phyloP scores from a whole-genome alignment of 2,113 vertebrate species.

The Vombatus ursinus region DNA sequence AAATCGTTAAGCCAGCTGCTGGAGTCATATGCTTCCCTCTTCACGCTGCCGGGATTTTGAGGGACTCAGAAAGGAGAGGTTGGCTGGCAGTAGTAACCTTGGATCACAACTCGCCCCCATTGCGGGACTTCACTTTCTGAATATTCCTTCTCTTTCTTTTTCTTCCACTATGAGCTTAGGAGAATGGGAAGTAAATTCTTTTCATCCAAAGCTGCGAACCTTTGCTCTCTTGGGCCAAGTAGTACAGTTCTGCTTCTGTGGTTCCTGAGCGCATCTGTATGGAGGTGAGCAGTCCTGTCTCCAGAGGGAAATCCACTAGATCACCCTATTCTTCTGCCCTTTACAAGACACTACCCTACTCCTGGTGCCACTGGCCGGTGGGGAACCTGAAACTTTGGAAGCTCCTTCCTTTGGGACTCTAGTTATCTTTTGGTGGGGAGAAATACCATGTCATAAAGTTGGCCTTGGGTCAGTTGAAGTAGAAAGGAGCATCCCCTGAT shows the following conservation, averaged over 20 bases:
- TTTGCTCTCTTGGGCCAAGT: too few relatives aligned
- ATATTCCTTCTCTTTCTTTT: neutral
- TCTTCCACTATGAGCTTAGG: neutral
- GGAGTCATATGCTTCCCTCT: neutral
- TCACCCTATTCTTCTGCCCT: neutral
- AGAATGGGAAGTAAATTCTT: neutral
- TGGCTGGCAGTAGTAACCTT: neutral
- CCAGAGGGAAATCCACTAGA: neutral
- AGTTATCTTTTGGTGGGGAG: neutral
- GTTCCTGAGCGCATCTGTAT: neutral
- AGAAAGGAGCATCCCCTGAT: neutral
- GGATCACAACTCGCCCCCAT: neutral
- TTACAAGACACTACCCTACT: neutral
- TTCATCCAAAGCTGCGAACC: neutral
- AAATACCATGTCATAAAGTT: conserved; percentile 41
- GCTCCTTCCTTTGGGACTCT: neutral
- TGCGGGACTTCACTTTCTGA: neutral
- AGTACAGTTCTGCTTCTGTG: neutral
- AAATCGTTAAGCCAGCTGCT: neutral
- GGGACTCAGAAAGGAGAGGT: neutral
- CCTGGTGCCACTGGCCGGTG: neutral
- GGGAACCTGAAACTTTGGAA: neutral
- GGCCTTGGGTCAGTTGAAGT: neutral
- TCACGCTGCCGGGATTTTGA: neutral
- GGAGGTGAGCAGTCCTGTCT: neutral